Evolutionary conservation across 2,113 vertebrate species (phyloP), one percentile per base, ranked within the genome.

Genomic region (Mionectes macconnelli): DNA sequence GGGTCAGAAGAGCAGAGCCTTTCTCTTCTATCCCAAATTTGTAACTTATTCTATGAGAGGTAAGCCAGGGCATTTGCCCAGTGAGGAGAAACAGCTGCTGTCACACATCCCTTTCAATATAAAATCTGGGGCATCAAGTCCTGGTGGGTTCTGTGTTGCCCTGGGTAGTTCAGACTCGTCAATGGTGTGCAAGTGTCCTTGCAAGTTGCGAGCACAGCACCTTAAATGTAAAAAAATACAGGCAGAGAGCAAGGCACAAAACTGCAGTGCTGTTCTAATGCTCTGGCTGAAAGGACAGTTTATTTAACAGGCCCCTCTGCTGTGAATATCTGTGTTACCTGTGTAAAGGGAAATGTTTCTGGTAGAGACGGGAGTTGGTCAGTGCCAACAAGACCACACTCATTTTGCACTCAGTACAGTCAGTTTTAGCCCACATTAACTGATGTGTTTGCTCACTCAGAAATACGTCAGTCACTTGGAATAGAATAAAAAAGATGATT

Each of bases 31-130:
- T 42, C 31, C 35, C 13, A 12, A 14, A 1, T 20, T 56, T 9
- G 1, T 39, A 6, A 50, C 5, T 60, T 55, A 14, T 0, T 72
- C 40, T 45, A 2, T 16, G 50, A 37, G 30, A 63, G 19, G 59
- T 53, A 6, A 33, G 9, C 9, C 5, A 10, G 53, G 23, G 37
- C 6, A 1, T 44, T 45, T 73, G 35, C 77, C 49, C 47, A 21
- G 33, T 6, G 7, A 37, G 14, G 50, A 87, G 31, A 39, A 94
- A 44, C n/a, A 62, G 76, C 60, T 67, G 31, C 59, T 20, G 7
- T 44, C 21, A 27, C 23, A 4, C 45, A 55, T 33, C 35, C 33
- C 56, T 24, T 40, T 0, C 50, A 63, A 12, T 45, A n/a, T 45
- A 40, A 33, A 33, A 63, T 2, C 16, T 28, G 50, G 24, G 52